phyloP scores from a whole-genome alignment of 1,140 invertebrate species.

The Heterodera carotae region DNA sequence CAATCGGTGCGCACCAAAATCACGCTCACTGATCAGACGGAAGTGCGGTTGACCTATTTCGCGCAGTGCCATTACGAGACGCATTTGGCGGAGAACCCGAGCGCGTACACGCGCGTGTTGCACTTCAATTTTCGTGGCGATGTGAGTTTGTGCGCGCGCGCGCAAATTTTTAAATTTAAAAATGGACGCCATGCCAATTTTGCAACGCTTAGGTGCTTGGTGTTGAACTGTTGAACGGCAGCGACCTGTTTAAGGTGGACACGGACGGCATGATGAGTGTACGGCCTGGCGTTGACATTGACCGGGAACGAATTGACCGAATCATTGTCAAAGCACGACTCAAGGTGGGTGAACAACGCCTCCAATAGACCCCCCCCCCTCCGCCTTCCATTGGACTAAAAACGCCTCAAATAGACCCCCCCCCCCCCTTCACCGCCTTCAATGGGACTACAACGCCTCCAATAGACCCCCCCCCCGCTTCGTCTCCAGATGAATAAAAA shows the following conservation, averaged over 20 bases:
- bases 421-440: no score
- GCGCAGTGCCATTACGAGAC: constrained; percentile 51
- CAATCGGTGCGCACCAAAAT: constrained; percentile 32
- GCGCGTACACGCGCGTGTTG: constrained; percentile 47
- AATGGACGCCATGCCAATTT: background rate
- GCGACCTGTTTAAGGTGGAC: constrained; percentile 49
- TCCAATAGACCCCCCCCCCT: no score
- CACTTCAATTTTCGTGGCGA: constrained; percentile 49
- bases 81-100: constrained; percentile 48
- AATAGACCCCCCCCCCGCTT: no score
- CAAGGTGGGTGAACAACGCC: no score
- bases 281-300: constrained; percentile 35
- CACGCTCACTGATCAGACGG: constrained; percentile 44
- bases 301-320: constrained; percentile 41
- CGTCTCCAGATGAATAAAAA: no score
- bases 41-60: constrained; percentile 51
- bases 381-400: no score
- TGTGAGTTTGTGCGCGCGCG: constrained; percentile 27
- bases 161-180: constrained; percentile 35
- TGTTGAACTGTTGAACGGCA: constrained; percentile 51
- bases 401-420: no score
- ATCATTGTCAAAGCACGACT: constrained; percentile 50
- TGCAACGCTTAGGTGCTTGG: constrained; percentile 45
- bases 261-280: constrained; percentile 44
- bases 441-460: no score